Percentiles rank a stretch among this genome's conserved stretches.
Evolutionary conservation across 2,888 invertebrate species (phyloP).

Genomic region (Hyles lineata): DNA sequence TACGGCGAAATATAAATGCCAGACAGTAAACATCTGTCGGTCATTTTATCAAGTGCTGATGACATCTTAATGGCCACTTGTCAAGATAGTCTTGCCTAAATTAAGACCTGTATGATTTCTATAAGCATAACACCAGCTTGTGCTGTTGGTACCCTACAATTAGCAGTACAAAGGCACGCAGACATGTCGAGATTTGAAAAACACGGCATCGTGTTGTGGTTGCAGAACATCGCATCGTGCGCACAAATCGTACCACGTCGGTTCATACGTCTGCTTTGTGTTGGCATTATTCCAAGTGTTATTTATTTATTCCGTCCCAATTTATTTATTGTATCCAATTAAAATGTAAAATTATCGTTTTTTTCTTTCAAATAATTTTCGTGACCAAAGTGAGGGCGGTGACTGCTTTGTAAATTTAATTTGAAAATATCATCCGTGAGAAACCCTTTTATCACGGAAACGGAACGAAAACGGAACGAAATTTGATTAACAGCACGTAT

Average conservation of each 20-base stretch:
- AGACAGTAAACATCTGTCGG: conserved; percentile 18
- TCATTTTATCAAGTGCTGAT: conserved; percentile 16
- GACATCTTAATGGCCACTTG: conserved; percentile 12
- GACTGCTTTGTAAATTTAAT: conserved; percentile 1
- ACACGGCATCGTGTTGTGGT: conserved; percentile 47
- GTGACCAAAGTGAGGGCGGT: conserved; percentile 3
- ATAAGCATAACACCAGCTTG: not conserved
- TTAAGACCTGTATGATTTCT: conserved; percentile 8
- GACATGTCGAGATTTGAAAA: not conserved
- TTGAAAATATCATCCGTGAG: conserved; percentile 15
- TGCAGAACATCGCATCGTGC: conserved; percentile 50
- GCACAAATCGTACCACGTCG: conserved; percentile 44
- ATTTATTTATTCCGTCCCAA: conserved; percentile 66
- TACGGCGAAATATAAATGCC: not conserved
- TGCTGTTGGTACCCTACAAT: not conserved
- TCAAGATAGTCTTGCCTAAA: conserved; percentile 12
- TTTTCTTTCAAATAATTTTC: conserved; percentile 15
- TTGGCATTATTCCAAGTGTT: conserved; percentile 63
- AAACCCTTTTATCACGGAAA: not conserved
- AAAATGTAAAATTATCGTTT: conserved; percentile 30
- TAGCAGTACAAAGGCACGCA: not conserved
- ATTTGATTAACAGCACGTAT: not conserved
- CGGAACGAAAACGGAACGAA: not conserved
- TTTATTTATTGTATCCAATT: conserved; percentile 68
- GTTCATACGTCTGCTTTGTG: conserved; percentile 40